A percentile compares a stretch with the other conserved stretches of the same genome.
Evolutionary conservation across 2,797 vertebrate species (phyloP).

Genomic region (Pristis pectinata): DNA sequence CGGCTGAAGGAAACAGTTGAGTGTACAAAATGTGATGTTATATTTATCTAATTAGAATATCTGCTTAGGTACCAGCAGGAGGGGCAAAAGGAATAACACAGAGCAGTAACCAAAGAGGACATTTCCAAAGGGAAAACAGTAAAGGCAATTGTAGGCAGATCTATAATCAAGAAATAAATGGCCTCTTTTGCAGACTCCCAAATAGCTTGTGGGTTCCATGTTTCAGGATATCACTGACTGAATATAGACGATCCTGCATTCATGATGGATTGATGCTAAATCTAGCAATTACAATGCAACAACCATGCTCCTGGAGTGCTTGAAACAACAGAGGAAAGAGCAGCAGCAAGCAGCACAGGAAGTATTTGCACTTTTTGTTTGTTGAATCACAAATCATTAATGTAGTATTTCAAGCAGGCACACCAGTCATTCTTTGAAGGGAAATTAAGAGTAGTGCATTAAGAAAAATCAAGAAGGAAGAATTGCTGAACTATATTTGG

Average conservation of each 20-base stretch:
- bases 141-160: background rate
- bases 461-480: background rate
- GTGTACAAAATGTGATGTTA: background rate
- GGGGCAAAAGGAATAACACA: background rate
- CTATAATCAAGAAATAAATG: background rate
- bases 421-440: background rate
- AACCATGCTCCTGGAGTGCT: no score
- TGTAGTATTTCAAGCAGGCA: background rate
- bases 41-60: background rate
- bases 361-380: no score
- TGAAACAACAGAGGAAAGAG: no score
- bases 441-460: background rate
- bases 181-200: background rate
- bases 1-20: background rate
- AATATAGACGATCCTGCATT: background rate
- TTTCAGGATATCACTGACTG: background rate
- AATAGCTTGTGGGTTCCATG: background rate
- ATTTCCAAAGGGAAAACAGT: background rate
- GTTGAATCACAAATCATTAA: no score
- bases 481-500: background rate
- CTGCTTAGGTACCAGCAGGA: background rate
- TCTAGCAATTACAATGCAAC: no score
- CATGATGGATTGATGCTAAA: background rate
- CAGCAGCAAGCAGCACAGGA: background rate
- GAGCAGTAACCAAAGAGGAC: background rate